Evolutionary conservation across 2,888 invertebrate species (phyloP), one percentile per base, ranked within the genome.

Genomic region (Drosophila acutilabella): DNA sequence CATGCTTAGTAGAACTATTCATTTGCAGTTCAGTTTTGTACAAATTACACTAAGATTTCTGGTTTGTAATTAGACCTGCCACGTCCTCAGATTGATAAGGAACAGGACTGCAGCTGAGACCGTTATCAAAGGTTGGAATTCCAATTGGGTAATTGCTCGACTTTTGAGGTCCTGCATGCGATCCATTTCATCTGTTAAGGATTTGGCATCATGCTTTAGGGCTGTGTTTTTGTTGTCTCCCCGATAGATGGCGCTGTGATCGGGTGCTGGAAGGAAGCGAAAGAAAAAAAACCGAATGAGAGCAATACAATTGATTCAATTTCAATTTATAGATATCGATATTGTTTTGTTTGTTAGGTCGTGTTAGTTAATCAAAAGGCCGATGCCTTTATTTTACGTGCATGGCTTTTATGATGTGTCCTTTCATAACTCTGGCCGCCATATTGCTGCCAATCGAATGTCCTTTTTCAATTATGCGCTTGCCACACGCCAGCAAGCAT

Each of bases 201-300:
- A 91, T 60, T 92, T 90, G 61, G 92, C 92, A 69, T 92, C 92
- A 26, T 92, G 91, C 47, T 91, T 91, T 7, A 73, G 50, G 6
- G 76, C 69, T 73, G 71, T 64, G 67, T 72, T 86, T 44, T 91
- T 91, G 0, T 86, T 78, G 70, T 92, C 92, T 42, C 83, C 86
- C 44, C 91, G 89, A 52, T 91, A 92, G 65, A 89, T 91, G 67
- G 70, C 69, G 62, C 90, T 87, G 72, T 91, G 91, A 84, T 92
- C 92, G 16, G 91, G 81, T 60, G 80, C 92, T 92, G 71, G 0
- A 80, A 83, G 33, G 14, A 10, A 16, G 1, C 50, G 13, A 40
- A 7, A 40, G 16, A 65, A 5, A 20, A 2, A 64, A 51, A 4
- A n/a, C 30, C 10, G 33, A 44, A 23, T 23, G 13, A 20, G 20